These are phyloP conservation scores for Scotopteryx bipunctaria DNA, from an alignment of 2,888 invertebrate species.

Conservation along the genomic window DNA sequence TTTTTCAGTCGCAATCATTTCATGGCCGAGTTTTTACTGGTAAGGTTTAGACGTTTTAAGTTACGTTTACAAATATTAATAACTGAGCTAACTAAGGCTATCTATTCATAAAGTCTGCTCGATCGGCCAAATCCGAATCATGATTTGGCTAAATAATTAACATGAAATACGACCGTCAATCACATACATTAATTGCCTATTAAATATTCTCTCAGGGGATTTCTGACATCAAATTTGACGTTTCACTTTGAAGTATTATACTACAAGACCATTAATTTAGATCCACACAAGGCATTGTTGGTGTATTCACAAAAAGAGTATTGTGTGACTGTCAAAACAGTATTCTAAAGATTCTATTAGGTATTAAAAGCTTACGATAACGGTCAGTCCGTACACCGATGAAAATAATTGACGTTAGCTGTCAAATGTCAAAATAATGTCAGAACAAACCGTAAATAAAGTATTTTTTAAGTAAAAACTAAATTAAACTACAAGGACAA, in stretches of 20 bases:
- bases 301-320: constrained; percentile 15
- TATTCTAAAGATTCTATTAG: constrained; percentile 5
- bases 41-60: no score
- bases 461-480: no score
- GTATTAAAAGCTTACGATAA: constrained; percentile 1
- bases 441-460: no score
- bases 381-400: not conserved
- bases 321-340: constrained; percentile 20
- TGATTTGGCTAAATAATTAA: not conserved
- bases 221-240: constrained; percentile 12
- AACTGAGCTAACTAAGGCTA: not conserved
- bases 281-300: no score
- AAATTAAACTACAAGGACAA: no score
- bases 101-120: not conserved
- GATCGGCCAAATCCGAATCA: not conserved
- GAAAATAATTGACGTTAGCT: no score
- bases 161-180: constrained; percentile 4
- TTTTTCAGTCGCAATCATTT: no score
- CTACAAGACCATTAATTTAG: constrained; percentile 11
- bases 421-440: no score
- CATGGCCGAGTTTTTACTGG: no score
- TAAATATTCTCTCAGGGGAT: constrained; percentile 10
- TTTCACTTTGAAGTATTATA: constrained; percentile 13
- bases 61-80: no score
- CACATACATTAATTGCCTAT: constrained; percentile 7